Percentiles rank a stretch among this genome's conserved stretches.
Evolutionary conservation across 2,888 invertebrate genomes (phyloP).

Genomic region (Vesta saturnalis): DNA sequence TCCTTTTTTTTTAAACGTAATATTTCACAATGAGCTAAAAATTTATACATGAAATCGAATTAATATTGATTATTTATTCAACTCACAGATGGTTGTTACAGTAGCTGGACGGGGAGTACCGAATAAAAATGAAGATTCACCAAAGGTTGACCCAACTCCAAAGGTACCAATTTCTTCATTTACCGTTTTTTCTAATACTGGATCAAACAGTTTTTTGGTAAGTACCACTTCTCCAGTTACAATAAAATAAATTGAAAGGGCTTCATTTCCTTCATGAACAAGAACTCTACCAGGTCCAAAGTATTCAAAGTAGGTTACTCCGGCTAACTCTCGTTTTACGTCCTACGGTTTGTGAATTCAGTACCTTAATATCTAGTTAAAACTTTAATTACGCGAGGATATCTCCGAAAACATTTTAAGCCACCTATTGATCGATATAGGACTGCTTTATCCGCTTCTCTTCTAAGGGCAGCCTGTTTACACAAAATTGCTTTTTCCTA

Average conservation of each 20-base stretch:
- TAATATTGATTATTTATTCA: too few relatives aligned
- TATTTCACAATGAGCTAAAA: slow-evolving; percentile 69
- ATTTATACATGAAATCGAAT: too few relatives aligned
- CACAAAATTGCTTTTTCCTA: slow-evolving; percentile 72
- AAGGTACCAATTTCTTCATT: slow-evolving; percentile 65
- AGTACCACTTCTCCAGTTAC: slow-evolving; percentile 69
- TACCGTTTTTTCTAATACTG: slow-evolving; percentile 62
- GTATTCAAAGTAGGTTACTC: slow-evolving; percentile 70
- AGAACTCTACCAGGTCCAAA: slow-evolving; percentile 68
- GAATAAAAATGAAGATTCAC: slow-evolving; percentile 74
- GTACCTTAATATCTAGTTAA: too few relatives aligned
- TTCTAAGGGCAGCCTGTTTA: slow-evolving; percentile 66
- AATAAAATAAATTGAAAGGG: slow-evolving; percentile 72
- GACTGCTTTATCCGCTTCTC: slow-evolving; percentile 69
- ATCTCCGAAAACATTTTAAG: slow-evolving; percentile 70
- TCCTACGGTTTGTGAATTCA: too few relatives aligned
- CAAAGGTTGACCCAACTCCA: slow-evolving; percentile 71
- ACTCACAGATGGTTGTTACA: slow-evolving; percentile 66
- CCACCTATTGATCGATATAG: slow-evolving; percentile 68
- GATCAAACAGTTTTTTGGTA: slow-evolving; percentile 65
- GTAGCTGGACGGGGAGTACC: slow-evolving; percentile 70
- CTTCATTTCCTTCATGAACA: slow-evolving; percentile 69
- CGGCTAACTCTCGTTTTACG: slow-evolving; percentile 70
- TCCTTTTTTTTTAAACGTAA: slow-evolving; percentile 70
- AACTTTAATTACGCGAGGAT: slow-evolving; percentile 63